These are phyloP conservation scores for Argyrosomus regius DNA, from an alignment of 2,797 vertebrate species.

Conservation along the genomic window DNA sequence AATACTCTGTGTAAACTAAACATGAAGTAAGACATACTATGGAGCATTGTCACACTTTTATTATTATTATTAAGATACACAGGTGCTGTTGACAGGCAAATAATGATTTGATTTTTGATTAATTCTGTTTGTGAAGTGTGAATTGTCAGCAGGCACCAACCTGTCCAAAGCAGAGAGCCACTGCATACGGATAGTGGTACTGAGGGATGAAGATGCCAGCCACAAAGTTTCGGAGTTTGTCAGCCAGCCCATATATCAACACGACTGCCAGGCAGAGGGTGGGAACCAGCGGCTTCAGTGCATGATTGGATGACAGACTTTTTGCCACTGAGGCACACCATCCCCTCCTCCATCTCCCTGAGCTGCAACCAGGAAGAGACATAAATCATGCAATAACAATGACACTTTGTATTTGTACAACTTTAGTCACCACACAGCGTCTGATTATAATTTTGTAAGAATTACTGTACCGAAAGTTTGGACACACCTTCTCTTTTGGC, in stretches of 20 bases:
- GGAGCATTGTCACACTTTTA: neutral
- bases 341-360: conserved; percentile 45
- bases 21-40: neutral
- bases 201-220: conserved; percentile 83
- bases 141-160: conserved; percentile 62
- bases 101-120: neutral
- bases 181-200: conserved; percentile 84
- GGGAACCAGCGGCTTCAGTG: conserved; percentile 61
- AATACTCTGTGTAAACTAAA: conserved; percentile 11
- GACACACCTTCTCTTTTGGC: no score
- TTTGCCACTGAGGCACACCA: conserved; percentile 36
- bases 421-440: neutral
- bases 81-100: neutral
- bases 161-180: conserved; percentile 84
- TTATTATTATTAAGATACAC: neutral
- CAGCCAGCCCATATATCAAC: conserved; percentile 74
- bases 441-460: neutral
- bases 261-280: conserved; percentile 63
- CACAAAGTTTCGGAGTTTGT: conserved; percentile 82
- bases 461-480: no score
- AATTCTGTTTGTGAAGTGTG: neutral
- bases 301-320: conserved; percentile 44
- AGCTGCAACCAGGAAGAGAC: conserved; percentile 48
- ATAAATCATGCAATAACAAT: neutral
- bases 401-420: neutral